Evolutionary conservation across 2,113 vertebrate genomes (phyloP), one percentile per base, ranked within the genome.

Genomic region (Psephotus haematonotus): DNA sequence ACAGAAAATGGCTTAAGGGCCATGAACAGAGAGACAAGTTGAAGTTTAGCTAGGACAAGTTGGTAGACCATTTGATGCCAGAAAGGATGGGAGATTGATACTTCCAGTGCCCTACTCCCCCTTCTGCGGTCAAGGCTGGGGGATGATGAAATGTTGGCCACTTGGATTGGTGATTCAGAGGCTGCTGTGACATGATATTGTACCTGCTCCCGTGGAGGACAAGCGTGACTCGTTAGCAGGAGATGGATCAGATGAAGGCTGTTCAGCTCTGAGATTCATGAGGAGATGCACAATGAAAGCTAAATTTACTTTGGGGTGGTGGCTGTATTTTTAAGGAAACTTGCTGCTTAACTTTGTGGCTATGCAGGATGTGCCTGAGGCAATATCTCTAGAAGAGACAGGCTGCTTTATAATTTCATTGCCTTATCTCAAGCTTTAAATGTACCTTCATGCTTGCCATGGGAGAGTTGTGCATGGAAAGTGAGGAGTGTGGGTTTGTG

Each of bases 221-320:
- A 8, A 28, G 50, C 2, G 2, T 10, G 29, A 20, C 29, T n/a
- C 14, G 0, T 33, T 12, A 47, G 53, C 27, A 11, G 52, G 57
- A 17, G 52, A 8, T 22, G 39, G 37, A 4, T 18, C 10, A 2
- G n/a, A 43, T 33, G 74, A 39, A 68, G 86, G 41, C 41, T 60
- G 17, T 24, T 74, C 1, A 0, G 29, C n/a, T 19, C 33, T 2
- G 0, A 29, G 60, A 6, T 9, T 25, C 52, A 2, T 7, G 33
- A 15, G 39, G 59, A 60, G 41, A 12, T 28, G 20, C 1, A 1
- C 7, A 7, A 14, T 11, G 31, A 55, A n/a, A n/a, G 43, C 17
- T 4, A 9, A 47, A 20, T 43, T 63, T 49, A 17, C 63, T 63
- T 43, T 10, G 47, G 47, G 53, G 52, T 28, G 41, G 18, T 15